phyloP scores from a whole-genome alignment of 2,113 vertebrate genomes.

The Dendropsophus ebraccatus region DNA sequence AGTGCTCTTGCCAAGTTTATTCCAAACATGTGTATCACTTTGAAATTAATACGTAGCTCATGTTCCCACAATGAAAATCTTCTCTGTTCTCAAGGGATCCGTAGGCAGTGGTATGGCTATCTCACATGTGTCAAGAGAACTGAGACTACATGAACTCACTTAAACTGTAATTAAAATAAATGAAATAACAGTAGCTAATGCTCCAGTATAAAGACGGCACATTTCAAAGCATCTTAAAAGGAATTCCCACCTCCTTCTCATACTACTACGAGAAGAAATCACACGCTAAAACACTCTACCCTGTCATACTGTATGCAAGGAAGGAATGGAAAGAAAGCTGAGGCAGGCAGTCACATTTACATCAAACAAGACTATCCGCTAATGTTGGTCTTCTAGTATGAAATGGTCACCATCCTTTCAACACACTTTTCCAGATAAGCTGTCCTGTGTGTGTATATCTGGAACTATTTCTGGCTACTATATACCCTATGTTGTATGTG shows the following conservation, averaged over 20 bases:
- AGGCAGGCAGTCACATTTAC: neutral
- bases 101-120: neutral
- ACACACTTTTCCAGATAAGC: neutral
- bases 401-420: neutral
- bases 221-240: conserved; percentile 12
- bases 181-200: conserved; percentile 7
- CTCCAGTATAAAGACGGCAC: neutral
- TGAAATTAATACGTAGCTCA: neutral
- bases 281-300: neutral
- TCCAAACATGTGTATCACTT: neutral
- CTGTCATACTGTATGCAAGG: neutral
- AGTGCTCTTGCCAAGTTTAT: neutral
- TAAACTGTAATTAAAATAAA: neutral
- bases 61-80: neutral
- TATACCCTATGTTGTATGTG: too few species aligned
- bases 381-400: neutral
- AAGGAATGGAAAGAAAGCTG: neutral
- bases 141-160: neutral
- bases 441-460: too few species aligned
- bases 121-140: neutral
- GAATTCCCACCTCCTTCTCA: conserved; percentile 1
- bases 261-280: neutral
- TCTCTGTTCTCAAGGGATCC: neutral
- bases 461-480: too few species aligned
- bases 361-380: neutral